These are phyloP conservation scores for Macquaria australasica DNA, from an alignment of 2,113 vertebrate genomes.

Conservation along the genomic window DNA sequence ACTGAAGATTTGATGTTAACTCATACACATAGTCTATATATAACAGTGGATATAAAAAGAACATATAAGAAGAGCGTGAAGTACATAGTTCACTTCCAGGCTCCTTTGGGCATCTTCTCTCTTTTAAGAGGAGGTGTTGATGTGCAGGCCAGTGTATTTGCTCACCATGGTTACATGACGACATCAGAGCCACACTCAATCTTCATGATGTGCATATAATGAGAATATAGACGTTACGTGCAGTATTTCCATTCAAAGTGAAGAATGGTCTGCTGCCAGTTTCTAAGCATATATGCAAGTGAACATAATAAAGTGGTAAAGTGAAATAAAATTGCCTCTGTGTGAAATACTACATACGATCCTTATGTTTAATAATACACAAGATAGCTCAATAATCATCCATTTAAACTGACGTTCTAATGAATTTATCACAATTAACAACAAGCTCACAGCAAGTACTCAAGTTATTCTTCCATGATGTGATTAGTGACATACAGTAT, in stretches of 20 bases:
- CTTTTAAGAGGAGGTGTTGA: conserved; percentile 22
- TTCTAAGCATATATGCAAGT: neutral
- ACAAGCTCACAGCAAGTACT: conserved; percentile 15
- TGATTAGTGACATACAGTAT: conserved; percentile 60
- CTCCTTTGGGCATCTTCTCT: conserved; percentile 4
- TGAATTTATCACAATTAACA: conserved; percentile 62
- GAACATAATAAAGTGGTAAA: neutral
- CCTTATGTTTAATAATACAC: conserved; percentile 54
- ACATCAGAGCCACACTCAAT: conserved; percentile 28
- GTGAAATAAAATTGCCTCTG: neutral
- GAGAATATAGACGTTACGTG: conserved; percentile 21
- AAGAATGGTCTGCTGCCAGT: neutral
- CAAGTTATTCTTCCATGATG: conserved; percentile 36
- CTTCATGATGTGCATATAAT: conserved; percentile 17
- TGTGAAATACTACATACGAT: conserved; percentile 18
- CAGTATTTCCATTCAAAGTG: neutral
- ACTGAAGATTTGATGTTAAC: conserved; percentile 13
- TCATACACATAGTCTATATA: conserved; percentile 9
- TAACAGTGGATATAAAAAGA: neutral
- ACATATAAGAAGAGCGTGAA: neutral
- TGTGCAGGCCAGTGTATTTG: conserved; percentile 29
- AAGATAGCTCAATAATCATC: conserved; percentile 54
- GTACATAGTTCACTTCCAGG: conserved; percentile 5
- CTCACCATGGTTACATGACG: conserved; percentile 62
- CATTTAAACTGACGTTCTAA: conserved; percentile 32